A percentile compares a stretch with the other conserved stretches of the same genome.
These are phyloP conservation scores for Gyrodactylus salaris DNA, from an alignment of 1,140 invertebrate genomes.

Conservation along the genomic window DNA sequence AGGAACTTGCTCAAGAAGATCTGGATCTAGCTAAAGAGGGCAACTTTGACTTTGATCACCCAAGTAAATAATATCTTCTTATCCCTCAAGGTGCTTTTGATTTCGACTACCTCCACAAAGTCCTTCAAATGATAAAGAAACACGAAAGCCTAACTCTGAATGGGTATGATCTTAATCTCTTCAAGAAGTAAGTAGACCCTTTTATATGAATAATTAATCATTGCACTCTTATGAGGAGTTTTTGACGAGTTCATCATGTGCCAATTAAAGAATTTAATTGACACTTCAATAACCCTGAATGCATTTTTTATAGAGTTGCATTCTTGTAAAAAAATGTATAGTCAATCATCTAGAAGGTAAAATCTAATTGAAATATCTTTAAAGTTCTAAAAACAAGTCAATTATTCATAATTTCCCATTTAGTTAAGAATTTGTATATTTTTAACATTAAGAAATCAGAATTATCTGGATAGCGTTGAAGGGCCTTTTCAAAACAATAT, in stretches of 20 bases:
- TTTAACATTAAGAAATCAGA: too few species aligned
- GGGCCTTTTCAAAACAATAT: neutral
- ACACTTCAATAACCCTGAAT: too few species aligned
- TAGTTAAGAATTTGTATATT: too few species aligned
- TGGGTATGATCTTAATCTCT: neutral
- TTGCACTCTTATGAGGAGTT: neutral
- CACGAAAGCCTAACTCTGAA: neutral
- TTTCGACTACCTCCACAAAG: slow-evolving; percentile 4
- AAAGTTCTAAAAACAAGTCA: too few species aligned
- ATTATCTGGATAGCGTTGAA: neutral
- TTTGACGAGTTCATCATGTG: neutral
- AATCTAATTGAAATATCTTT: too few species aligned
- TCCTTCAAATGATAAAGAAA: neutral
- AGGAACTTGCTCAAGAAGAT: slow-evolving; percentile 42
- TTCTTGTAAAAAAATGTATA: too few species aligned
- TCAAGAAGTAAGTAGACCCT: neutral
- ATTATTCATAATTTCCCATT: too few species aligned
- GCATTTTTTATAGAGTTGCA: too few species aligned
- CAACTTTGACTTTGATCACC: slow-evolving; percentile 87
- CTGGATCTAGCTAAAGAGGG: slow-evolving; percentile 45
- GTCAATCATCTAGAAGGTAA: too few species aligned
- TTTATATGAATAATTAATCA: neutral
- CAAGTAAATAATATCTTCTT: slow-evolving; percentile 23
- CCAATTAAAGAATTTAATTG: slow-evolving; percentile 3
- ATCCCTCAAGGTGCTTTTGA: slow-evolving; percentile 33